Conservation (phyloP, 53 echinoderm and acorn worm genomes). For the Holothuria leucospilota region DNA sequence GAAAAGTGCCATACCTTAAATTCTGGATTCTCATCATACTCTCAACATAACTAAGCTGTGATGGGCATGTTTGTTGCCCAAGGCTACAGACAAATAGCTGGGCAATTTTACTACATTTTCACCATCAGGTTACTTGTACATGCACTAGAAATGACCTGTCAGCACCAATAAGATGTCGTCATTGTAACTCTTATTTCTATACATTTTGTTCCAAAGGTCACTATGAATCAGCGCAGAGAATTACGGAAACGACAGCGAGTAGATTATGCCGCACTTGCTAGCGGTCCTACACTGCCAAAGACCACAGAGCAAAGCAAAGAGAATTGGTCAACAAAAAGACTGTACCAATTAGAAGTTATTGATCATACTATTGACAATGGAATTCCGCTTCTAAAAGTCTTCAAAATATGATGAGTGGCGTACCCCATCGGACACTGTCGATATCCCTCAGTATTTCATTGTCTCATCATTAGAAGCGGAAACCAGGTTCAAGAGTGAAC, state of each 20-base stretch:
- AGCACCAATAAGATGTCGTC: no score
- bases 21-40: no score
- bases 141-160: conserved; percentile 2
- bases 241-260: neutral
- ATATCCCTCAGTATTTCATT: conserved; percentile 17
- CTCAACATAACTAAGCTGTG: no score
- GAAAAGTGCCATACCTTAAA: no score
- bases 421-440: neutral
- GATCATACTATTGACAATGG: conserved; percentile 8
- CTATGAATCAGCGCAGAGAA: conserved; percentile 7
- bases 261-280: neutral
- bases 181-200: neutral
- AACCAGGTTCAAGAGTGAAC: conserved; percentile 23
- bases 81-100: neutral
- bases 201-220: neutral
- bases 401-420: conserved; percentile 34
- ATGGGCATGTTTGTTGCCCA: no score
- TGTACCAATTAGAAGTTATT: neutral
- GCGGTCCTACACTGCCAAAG: neutral
- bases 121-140: conserved; percentile 16
- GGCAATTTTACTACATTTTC: neutral
- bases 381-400: neutral
- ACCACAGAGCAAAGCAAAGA: neutral
- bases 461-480: conserved; percentile 13
- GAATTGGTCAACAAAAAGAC: conserved; percentile 9